These are phyloP conservation scores for Subacronicta megacephala DNA, from an alignment of 2,888 invertebrate species.

Conservation along the genomic window DNA sequence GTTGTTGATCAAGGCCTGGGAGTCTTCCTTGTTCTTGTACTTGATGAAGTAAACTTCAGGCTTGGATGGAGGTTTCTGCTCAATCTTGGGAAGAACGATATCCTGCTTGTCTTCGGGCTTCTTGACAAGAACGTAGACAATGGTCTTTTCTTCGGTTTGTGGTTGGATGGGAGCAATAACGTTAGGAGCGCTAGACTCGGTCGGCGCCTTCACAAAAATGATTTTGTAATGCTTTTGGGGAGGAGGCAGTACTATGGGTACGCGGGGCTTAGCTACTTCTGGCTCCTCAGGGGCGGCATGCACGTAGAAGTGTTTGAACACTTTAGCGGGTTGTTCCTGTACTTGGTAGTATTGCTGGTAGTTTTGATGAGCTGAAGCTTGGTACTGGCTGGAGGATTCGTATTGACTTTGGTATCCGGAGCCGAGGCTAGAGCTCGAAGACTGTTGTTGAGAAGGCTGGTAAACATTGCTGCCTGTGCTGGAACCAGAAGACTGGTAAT, in stretches of 20 bases:
- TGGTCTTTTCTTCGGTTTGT: conserved; percentile 93
- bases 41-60: conserved; percentile 95
- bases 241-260: conserved; percentile 89
- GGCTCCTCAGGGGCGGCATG: conserved; percentile 85
- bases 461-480: conserved; percentile 17
- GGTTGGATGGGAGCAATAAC: conserved; percentile 90
- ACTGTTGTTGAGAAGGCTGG: conserved; percentile 46
- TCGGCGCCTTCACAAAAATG: conserved; percentile 94
- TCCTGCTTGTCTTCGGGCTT: conserved; percentile 93
- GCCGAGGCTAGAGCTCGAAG: conserved; percentile 11
- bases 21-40: conserved; percentile 91
- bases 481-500: conserved; percentile 30
- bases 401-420: conserved; percentile 50
- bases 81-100: conserved; percentile 91
- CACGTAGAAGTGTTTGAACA: conserved; percentile 89
- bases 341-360: conserved; percentile 91
- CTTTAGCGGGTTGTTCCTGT: conserved; percentile 93
- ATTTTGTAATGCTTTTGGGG: conserved; percentile 94
- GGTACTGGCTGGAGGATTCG: conserved; percentile 58
- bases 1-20: conserved; percentile 82
- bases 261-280: conserved; percentile 88
- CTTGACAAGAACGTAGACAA: conserved; percentile 94
- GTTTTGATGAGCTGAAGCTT: conserved; percentile 58
- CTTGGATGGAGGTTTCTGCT: conserved; percentile 92
- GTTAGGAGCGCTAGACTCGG: conserved; percentile 91